Base-by-base conservation (phyloP, 2,797 vertebrate species). In the Phrynocephalus vlangalii region DNA sequence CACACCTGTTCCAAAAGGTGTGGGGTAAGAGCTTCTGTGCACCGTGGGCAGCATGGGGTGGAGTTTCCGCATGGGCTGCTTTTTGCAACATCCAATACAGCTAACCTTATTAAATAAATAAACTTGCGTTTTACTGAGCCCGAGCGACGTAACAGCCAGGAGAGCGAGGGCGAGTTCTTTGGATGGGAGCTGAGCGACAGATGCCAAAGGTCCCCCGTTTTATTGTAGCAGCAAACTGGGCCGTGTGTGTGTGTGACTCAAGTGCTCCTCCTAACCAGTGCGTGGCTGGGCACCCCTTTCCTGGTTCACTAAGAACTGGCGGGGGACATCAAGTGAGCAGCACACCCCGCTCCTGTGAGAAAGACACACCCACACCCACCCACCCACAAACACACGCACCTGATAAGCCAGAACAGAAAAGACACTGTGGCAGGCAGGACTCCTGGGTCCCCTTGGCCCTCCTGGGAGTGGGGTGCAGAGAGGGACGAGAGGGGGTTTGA, bases 1-100 rank as follows among this genome's bases (percentile, higher is more conserved):
- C 85, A 78, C 89, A 60, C 3, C 75, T 80, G 85, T 89, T 86
- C 88, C 83, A 84, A 9, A 87, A 89, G 94, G 89, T 72, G 95
- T 95, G 94, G 89, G 75, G 95, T 95, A 96, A 96, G 95, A 91
- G 70, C 86, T 85, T 86, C 78, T 88, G 70, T 84, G 87, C 90
- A 80, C 48, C 1, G 33, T 7, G 81, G 30, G 88, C 76, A 50
- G 71, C 70, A 81, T 7, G 76, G 4, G 8, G 76, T 3, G 11
- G 33, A 6, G 63, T 1, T 44, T 13, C 33, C 1, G 73, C 56
- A 30, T 67, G 86, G 3, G 38, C 30, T 30, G 16, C 60, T 18
- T 18, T 15, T 15, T 30, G 26, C 4, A 22, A 48, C 28, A 24
- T 9, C 30, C 9, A 7, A 20, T 20, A 1, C 26, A 5, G 44